Evolutionary conservation across 2,888 invertebrate genomes (phyloP).

Genomic region (Campoletis raptor): DNA sequence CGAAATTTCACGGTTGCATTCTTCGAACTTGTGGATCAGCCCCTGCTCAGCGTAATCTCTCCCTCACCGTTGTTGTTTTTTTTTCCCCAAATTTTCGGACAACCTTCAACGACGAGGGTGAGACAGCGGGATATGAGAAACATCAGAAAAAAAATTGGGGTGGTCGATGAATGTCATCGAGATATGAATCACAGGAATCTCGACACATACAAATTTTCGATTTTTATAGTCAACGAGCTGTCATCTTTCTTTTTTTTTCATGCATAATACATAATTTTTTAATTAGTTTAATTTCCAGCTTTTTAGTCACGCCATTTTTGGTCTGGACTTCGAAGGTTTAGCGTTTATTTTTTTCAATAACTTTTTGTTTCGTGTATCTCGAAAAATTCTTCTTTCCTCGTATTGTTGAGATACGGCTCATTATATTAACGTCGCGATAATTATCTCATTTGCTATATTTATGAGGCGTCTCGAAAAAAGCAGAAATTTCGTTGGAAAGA

Average conservation of each 20-base stretch:
- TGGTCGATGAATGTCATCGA: conserved; percentile 36
- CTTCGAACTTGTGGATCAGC: conserved; percentile 47
- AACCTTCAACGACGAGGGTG: conserved; percentile 22
- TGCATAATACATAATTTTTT: background rate
- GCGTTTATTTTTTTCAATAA: background rate
- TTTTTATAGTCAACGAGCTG: background rate
- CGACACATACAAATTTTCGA: background rate
- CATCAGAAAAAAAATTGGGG: conserved; percentile 20
- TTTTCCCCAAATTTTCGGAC: background rate
- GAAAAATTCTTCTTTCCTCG: background rate
- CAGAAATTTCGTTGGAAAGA: conserved; percentile 15
- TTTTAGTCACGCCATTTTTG: background rate
- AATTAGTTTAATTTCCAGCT: background rate
- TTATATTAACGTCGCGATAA: conserved; percentile 48
- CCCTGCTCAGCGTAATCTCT: conserved; percentile 17
- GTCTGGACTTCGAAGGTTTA: background rate
- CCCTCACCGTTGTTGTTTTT: conserved; percentile 4
- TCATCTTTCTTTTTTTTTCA: background rate
- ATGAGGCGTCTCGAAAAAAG: conserved; percentile 3
- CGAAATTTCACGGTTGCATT: conserved; percentile 66
- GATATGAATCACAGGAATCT: conserved; percentile 38
- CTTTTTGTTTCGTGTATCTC: background rate
- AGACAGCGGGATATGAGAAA: conserved; percentile 27
- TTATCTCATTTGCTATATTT: conserved; percentile 55
- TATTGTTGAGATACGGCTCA: conserved; percentile 15